Conservation (phyloP, 2,888 invertebrate genomes). For the Thysanoteuthis rhombus region DNA sequence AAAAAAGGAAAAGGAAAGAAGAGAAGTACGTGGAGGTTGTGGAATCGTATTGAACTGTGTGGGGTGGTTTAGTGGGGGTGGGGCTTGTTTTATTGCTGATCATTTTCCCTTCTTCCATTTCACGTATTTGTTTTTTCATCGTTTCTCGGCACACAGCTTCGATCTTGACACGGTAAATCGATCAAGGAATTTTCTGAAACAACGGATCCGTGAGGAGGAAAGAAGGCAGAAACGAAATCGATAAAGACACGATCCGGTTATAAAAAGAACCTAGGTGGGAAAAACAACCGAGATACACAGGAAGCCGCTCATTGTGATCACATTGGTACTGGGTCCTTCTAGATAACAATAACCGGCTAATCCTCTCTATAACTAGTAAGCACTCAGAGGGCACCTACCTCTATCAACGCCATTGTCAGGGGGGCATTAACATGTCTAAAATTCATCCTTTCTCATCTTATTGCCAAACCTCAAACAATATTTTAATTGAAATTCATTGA, state of each 20-base stretch:
- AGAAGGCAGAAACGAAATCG: neutral
- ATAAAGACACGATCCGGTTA: neutral
- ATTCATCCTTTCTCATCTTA: too few species aligned
- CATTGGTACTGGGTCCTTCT: too few species aligned
- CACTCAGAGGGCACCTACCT: too few species aligned
- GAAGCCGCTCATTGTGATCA: too few species aligned
- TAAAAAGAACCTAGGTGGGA: neutral
- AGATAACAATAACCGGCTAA: too few species aligned
- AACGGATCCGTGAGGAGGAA: neutral
- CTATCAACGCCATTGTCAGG: too few species aligned
- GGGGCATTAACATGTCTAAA: too few species aligned
- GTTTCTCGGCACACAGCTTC: constrained; percentile 12
- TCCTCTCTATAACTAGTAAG: too few species aligned
- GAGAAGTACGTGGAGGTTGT: neutral
- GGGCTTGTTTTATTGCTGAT: neutral
- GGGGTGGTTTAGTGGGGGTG: neutral
- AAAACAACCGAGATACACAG: too few species aligned
- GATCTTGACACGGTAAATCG: neutral
- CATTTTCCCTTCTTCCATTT: neutral
- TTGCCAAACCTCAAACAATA: too few species aligned
- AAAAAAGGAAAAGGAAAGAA: neutral
- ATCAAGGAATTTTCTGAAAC: neutral
- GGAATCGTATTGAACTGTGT: neutral
- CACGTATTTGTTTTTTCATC: neutral
- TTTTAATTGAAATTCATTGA: too few species aligned